phyloP scores from a whole-genome alignment of 2,888 invertebrate species.

The Pachycephus smyrnensis region DNA sequence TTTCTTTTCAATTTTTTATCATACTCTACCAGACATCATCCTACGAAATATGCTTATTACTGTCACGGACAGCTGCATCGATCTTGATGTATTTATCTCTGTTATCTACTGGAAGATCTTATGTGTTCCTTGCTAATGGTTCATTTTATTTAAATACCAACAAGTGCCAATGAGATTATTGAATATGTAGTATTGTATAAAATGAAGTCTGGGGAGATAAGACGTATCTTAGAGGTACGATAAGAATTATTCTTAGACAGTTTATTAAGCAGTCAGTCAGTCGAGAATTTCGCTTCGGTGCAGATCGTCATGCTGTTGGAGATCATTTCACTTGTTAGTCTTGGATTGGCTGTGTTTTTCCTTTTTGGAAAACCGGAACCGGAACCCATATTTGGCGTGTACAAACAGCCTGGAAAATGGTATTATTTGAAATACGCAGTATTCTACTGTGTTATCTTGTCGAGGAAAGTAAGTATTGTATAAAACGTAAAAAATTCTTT shows the following conservation, averaged over 20 bases:
- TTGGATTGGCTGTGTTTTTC: not conserved
- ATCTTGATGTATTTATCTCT: not conserved
- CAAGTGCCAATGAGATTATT: not conserved
- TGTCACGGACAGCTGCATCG: not conserved
- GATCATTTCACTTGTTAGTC: not conserved
- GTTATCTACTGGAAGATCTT: not conserved
- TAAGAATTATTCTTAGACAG: not conserved
- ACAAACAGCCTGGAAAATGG: constrained; percentile 74
- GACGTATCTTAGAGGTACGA: not conserved
- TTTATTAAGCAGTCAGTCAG: not conserved
- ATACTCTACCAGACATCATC: not conserved
- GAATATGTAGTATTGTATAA: not conserved
- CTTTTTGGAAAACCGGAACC: not conserved
- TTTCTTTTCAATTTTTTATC: not conserved
- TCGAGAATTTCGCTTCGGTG: not conserved
- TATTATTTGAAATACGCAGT: constrained; percentile 73
- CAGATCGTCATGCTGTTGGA: not conserved
- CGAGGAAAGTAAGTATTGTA: constrained; percentile 67
- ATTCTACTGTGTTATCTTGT: constrained; percentile 70
- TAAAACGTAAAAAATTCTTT: not conserved
- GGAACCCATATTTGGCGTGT: constrained; percentile 72
- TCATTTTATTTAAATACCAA: not conserved
- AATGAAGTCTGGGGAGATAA: not conserved
- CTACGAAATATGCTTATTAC: not conserved
- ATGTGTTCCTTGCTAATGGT: not conserved